A percentile compares a stretch with the other conserved stretches of the same genome.
These are phyloP conservation scores for Dioctria linearis DNA, from an alignment of 2,888 invertebrate genomes.

Conservation along the genomic window DNA sequence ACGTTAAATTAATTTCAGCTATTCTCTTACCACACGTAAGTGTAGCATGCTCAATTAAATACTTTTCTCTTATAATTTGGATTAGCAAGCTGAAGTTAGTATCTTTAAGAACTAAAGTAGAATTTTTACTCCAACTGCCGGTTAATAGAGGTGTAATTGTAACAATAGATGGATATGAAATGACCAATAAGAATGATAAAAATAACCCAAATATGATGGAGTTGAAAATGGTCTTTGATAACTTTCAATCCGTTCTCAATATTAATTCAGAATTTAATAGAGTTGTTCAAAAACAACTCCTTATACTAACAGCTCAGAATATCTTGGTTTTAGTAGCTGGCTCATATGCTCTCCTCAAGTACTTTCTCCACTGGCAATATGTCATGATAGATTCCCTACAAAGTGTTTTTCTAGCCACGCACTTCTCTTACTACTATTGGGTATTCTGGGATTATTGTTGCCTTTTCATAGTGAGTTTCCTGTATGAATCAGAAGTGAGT, in stretches of 20 bases:
- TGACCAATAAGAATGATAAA: background rate
- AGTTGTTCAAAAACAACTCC: background rate
- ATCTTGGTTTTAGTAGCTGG: conserved; percentile 2
- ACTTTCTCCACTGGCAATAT: background rate
- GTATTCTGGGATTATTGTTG: conserved; percentile 26
- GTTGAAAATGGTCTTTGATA: background rate
- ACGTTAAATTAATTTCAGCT: background rate
- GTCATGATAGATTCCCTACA: background rate
- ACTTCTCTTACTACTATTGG: background rate
- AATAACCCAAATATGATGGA: conserved; percentile 2
- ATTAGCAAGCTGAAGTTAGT: background rate
- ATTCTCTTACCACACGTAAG: conserved; percentile 6
- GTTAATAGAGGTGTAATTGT: background rate
- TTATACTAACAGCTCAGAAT: conserved; percentile 12
- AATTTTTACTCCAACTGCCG: background rate
- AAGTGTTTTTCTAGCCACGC: conserved; percentile 4
- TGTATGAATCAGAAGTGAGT: background rate
- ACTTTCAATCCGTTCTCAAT: background rate
- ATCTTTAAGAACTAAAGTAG: background rate
- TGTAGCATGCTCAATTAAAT: conserved; percentile 10
- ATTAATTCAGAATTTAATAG: background rate
- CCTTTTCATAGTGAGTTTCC: background rate
- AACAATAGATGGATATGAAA: background rate
- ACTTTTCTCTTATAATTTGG: conserved; percentile 23
- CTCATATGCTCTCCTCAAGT: conserved; percentile 13